Evolutionary conservation across 2,888 invertebrate genomes (phyloP).

Genomic region (Phortica magna): DNA sequence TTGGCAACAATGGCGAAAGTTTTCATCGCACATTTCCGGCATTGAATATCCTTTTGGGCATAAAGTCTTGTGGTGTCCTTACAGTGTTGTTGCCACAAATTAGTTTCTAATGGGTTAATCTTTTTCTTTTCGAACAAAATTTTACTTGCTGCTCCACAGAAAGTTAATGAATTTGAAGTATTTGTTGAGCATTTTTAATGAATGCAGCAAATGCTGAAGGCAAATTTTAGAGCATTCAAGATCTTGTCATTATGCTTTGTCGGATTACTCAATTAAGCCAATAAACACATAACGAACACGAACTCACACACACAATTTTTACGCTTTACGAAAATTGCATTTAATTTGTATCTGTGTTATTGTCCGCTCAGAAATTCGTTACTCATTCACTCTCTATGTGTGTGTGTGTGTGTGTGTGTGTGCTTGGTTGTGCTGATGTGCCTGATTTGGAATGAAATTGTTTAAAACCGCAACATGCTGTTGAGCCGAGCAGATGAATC

Average conservation of each 20-base stretch:
- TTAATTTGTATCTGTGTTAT: neutral
- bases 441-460: neutral
- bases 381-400: neutral
- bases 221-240: neutral
- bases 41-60: neutral
- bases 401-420: neutral
- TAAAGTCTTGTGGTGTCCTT: neutral
- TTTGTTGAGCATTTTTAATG: neutral
- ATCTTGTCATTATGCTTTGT: neutral
- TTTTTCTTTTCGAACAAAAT: neutral
- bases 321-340: neutral
- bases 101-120: neutral
- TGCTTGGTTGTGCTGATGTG: neutral
- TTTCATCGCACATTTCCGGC: neutral
- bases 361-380: neutral
- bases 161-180: neutral
- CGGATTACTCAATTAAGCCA: conserved; percentile 8
- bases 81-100: neutral
- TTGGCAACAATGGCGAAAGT: neutral
- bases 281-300: neutral
- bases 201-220: neutral
- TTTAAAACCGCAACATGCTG: neutral
- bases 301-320: neutral
- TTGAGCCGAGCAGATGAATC: neutral
- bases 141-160: neutral